Conservation (phyloP, 2,888 invertebrate species). For the Seira sanloemensis region DNA sequence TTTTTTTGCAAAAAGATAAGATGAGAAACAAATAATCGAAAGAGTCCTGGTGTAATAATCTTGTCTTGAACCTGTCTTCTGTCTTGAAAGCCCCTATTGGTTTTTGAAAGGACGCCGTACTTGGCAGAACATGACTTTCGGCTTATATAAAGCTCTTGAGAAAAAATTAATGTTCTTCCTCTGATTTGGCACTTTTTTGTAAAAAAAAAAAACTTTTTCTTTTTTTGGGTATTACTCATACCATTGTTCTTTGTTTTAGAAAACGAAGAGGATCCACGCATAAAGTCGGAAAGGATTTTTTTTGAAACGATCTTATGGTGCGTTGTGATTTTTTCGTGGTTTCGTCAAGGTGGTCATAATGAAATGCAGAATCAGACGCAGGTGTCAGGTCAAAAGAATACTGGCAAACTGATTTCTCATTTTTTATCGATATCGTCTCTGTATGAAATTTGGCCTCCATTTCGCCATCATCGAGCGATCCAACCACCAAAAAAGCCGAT, state of each 20-base stretch:
- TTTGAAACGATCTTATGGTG: background rate
- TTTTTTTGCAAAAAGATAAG: no score
- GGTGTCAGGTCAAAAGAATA: background rate
- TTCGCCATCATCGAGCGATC: background rate
- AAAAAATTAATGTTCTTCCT: slow-evolving; percentile 11
- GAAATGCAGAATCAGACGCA: no score
- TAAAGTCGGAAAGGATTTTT: background rate
- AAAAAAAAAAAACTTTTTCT: background rate
- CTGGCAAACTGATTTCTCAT: background rate
- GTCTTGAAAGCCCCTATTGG: no score
- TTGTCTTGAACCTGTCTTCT: no score
- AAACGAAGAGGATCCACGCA: slow-evolving; percentile 28
- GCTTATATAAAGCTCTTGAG: slow-evolving; percentile 11
- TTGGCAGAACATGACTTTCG: slow-evolving; percentile 32
- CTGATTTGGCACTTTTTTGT: slow-evolving; percentile 18
- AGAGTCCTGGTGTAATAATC: no score
- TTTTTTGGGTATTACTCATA: background rate
- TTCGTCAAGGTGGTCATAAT: no score
- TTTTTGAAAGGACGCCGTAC: slow-evolving; percentile 31
- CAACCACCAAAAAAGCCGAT: slow-evolving; percentile 2
- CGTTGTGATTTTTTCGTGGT: no score
- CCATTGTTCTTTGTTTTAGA: slow-evolving; percentile 1
- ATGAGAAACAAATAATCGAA: no score
- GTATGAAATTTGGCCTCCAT: background rate
- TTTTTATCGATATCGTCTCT: background rate